Base-by-base conservation (phyloP, 2,888 invertebrate genomes). In the Pollenia labialis region DNA sequence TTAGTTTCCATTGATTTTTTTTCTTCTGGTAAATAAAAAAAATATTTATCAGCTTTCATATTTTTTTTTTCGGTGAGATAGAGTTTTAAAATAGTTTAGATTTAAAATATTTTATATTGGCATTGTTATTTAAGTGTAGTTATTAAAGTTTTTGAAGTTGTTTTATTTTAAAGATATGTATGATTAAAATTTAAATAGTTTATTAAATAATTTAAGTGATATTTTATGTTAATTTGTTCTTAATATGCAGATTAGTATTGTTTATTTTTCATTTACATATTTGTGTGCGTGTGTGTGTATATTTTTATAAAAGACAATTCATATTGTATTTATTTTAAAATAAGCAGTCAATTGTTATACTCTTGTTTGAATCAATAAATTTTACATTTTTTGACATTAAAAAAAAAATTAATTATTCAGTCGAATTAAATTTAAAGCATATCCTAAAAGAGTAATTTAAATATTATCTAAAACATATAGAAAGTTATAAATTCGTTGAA, bases 51-150 rank as follows among this genome's bases (percentile, higher is more conserved):
- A n/a, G 4, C n/a, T 66, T 3, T 50, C 32, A 32, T 32, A 32
- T 44, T 48, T 81, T 50, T 50, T 68, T 52, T 58, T 76, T 82
- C 76, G 82, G 76, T 76, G 82, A 82, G 82, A 82, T 82, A 82
- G 60, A 76, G 68, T 82, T 46, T 32, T 42, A 60, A 50, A 60
- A 60, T 82, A 80, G 60, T 71, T 62, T 16, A 72, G 62, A 62
- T 32, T 54, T 8, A 44, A 56, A 72, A 54, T 72, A 71, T 16
- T 72, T 64, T 40, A 64, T 79, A 60, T 81, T 81, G 71, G 80
- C 79, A 72, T 48, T 16, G 48, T 48, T 62, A 42, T 54, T 56
- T 48, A 7, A 56, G 56, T 66, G 48, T n/a, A n/a, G n/a, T n/a
- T n/a, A 4, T 32, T 48, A 9, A 23, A 66, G 18, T 9, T 14